phyloP scores from a whole-genome alignment of 2,888 invertebrate species.

The Meiosimyza decipiens region DNA sequence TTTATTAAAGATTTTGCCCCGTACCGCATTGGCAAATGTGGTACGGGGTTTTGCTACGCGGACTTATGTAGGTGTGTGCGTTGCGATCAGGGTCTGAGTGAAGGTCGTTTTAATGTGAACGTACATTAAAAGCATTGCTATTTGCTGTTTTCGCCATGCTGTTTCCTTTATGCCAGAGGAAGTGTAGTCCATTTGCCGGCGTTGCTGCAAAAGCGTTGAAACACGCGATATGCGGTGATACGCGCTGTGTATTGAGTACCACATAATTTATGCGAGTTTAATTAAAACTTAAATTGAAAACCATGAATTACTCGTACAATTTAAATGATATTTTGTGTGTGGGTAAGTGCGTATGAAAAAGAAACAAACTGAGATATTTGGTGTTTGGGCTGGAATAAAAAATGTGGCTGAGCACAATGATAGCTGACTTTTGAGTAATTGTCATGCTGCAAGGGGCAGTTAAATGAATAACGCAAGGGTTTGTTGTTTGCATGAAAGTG shows the following conservation, averaged over 20 bases:
- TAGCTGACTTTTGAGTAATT: too few relatives aligned
- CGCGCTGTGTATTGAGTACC: neutral
- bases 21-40: neutral
- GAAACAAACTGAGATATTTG: too few relatives aligned
- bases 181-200: constrained; percentile 10
- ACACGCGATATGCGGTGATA: constrained; percentile 2
- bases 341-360: too few relatives aligned
- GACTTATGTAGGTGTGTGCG: neutral
- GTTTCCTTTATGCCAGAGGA: neutral
- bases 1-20: constrained; percentile 1
- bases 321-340: too few relatives aligned
- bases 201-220: neutral
- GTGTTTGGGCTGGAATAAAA: too few relatives aligned
- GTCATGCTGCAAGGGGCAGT: too few relatives aligned
- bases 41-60: neutral
- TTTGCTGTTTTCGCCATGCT: too few relatives aligned
- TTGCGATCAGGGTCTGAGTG: neutral
- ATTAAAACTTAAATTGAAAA: constrained; percentile 24
- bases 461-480: too few relatives aligned
- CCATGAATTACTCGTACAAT: too few relatives aligned
- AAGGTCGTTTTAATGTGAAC: constrained; percentile 1
- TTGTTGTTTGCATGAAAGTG: too few relatives aligned
- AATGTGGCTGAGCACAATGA: too few relatives aligned
- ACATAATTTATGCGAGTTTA: constrained; percentile 18
- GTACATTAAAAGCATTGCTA: neutral